phyloP scores from a whole-genome alignment of 1,140 invertebrate genomes.

The Aporrectodea caliginosa region DNA sequence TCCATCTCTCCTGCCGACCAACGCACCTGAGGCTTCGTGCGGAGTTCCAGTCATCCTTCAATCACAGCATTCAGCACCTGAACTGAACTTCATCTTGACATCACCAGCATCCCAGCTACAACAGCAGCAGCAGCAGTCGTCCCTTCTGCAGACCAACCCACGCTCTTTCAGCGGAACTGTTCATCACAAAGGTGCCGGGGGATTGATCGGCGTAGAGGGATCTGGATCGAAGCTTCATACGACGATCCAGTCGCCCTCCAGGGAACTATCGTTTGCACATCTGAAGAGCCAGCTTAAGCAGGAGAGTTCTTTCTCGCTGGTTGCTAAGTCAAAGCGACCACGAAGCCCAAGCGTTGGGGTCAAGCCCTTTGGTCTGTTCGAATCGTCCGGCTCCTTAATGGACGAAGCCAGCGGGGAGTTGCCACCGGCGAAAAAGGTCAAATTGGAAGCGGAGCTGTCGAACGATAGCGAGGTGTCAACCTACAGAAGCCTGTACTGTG shows the following conservation, averaged over 20 bases:
- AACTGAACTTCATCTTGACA: background rate
- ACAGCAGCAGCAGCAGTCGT: background rate
- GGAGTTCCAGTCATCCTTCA: background rate
- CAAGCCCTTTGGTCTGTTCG: background rate
- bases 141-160: background rate
- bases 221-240: background rate
- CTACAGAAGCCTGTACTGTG: background rate
- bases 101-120: background rate
- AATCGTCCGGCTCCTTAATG: background rate
- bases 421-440: background rate
- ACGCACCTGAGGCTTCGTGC: background rate
- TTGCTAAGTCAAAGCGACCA: background rate
- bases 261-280: background rate
- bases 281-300: background rate
- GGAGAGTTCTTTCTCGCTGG: background rate
- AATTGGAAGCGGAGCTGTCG: background rate
- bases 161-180: background rate
- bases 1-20: background rate
- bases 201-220: background rate
- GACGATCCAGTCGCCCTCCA: background rate
- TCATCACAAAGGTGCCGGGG: background rate
- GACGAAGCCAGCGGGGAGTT: background rate
- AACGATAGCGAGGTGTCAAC: background rate
- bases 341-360: background rate
- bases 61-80: background rate